phyloP scores from a whole-genome alignment of 2,797 vertebrate genomes.

The Pygocentrus nattereri region DNA sequence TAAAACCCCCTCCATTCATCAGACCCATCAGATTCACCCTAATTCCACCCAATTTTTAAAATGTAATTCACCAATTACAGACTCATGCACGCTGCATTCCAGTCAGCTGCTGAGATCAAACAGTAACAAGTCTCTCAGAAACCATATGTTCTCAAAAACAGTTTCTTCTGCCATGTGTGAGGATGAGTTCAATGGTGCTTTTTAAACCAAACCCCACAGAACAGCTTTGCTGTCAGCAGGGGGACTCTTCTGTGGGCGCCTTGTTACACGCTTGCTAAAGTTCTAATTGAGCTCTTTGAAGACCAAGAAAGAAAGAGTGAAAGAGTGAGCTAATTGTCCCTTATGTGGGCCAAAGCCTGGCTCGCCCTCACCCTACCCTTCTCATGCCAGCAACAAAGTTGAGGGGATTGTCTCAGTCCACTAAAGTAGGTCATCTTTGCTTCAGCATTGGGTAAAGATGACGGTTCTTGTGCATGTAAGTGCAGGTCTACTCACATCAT shows the following conservation, averaged over 20 bases:
- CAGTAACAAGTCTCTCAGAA: constrained; percentile 33
- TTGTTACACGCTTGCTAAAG: constrained; percentile 50
- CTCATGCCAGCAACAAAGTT: constrained; percentile 19
- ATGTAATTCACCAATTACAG: neutral
- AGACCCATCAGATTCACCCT: neutral
- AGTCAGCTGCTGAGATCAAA: neutral
- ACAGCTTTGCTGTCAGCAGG: constrained; percentile 48
- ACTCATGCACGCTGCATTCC: neutral
- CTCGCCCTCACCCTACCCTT: neutral
- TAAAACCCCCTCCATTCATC: neutral
- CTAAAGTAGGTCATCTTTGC: constrained; percentile 50
- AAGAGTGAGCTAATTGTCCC: constrained; percentile 43
- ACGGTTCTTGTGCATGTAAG: constrained; percentile 12
- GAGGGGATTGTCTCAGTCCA: constrained; percentile 35
- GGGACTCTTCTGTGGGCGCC: constrained; percentile 23
- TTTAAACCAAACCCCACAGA: constrained; percentile 28
- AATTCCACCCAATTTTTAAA: neutral
- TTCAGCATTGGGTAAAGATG: constrained; percentile 28
- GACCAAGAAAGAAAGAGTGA: constrained; percentile 24
- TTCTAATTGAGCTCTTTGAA: constrained; percentile 56
- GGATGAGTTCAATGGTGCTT: constrained; percentile 21
- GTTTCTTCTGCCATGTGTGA: constrained; percentile 22
- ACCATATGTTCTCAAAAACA: neutral
- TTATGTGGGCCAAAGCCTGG: constrained; percentile 26
- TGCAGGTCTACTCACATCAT: constrained; percentile 1